Conservation (phyloP, 2,888 invertebrate species). For the Pyrrhia umbra region DNA sequence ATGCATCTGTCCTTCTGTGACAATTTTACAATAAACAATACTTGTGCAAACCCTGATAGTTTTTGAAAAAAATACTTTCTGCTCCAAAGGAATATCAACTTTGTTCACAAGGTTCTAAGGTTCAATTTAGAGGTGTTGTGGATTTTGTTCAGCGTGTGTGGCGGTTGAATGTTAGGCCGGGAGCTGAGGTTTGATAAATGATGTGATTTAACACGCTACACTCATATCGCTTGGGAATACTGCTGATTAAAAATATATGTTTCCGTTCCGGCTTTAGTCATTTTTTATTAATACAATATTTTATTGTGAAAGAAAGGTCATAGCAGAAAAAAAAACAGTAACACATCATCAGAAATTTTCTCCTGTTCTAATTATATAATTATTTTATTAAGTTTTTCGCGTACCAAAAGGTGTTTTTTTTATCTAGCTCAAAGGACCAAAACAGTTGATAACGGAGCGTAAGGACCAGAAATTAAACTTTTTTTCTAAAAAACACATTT, state of each 20-base stretch:
- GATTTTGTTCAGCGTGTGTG: conserved; percentile 64
- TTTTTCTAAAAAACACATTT: too few species aligned
- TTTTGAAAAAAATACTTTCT: conserved; percentile 20
- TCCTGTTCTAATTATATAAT: background rate
- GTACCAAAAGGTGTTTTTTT: too few species aligned
- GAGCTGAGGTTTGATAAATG: conserved; percentile 75
- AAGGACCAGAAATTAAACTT: background rate
- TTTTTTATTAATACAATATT: background rate
- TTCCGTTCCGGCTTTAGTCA: conserved; percentile 59
- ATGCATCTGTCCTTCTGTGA: conserved; percentile 77
- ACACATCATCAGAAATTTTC: background rate
- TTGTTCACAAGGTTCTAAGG: fast-evolving
- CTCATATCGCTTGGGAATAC: conserved; percentile 72
- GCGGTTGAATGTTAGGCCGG: conserved; percentile 64
- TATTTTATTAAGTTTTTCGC: too few species aligned
- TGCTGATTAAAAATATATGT: conserved; percentile 70
- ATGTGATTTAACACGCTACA: conserved; percentile 71
- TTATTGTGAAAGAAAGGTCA: background rate
- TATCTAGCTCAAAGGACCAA: too few species aligned
- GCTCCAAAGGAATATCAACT: conserved; percentile 1
- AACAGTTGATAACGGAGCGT: background rate
- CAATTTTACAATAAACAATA: conserved; percentile 73
- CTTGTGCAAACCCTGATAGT: conserved; percentile 61
- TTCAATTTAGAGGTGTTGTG: conserved; percentile 8
- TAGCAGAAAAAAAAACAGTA: background rate